These are phyloP conservation scores for Shargacucullia verbasci DNA, from an alignment of 2,888 invertebrate species.

Conservation along the genomic window DNA sequence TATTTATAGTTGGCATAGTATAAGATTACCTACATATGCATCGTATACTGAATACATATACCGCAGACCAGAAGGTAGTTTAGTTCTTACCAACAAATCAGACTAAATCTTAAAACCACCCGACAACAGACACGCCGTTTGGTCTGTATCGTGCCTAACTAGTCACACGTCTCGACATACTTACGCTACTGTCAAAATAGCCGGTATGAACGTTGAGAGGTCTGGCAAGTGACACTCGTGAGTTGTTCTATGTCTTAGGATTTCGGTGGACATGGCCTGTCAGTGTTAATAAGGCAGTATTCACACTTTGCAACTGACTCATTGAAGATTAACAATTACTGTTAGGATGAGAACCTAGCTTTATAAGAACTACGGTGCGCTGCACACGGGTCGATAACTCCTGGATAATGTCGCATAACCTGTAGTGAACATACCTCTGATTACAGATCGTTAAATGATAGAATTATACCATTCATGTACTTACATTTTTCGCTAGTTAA, in stretches of 20 bases:
- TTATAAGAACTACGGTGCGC: constrained; percentile 17
- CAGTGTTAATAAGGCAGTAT: constrained; percentile 32
- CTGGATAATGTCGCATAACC: constrained; percentile 14
- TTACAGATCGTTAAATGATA: constrained; percentile 8
- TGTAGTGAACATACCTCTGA: neutral
- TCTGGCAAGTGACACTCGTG: too few relatives aligned
- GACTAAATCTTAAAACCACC: too few relatives aligned
- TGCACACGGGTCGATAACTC: constrained; percentile 23
- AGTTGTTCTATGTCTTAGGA: neutral
- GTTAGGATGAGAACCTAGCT: constrained; percentile 11
- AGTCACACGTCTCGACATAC: too few relatives aligned
- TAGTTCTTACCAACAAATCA: too few relatives aligned
- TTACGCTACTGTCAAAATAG: too few relatives aligned
- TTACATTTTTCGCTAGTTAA: constrained; percentile 10
- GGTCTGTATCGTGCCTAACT: too few relatives aligned
- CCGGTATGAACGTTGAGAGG: too few relatives aligned
- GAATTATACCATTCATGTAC: constrained; percentile 1
- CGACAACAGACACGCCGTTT: too few relatives aligned
- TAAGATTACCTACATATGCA: constrained; percentile 12
- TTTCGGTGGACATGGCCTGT: constrained; percentile 12
- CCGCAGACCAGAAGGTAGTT: too few relatives aligned
- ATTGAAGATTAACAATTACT: neutral
- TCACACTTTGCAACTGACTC: constrained; percentile 17
- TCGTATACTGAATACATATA: constrained; percentile 4
- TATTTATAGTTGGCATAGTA: constrained; percentile 53